A percentile compares a stretch with the other conserved stretches of the same genome.
These are phyloP conservation scores for Phrynosoma blainvillii DNA, from an alignment of 2,113 vertebrate species.

Conservation along the genomic window DNA sequence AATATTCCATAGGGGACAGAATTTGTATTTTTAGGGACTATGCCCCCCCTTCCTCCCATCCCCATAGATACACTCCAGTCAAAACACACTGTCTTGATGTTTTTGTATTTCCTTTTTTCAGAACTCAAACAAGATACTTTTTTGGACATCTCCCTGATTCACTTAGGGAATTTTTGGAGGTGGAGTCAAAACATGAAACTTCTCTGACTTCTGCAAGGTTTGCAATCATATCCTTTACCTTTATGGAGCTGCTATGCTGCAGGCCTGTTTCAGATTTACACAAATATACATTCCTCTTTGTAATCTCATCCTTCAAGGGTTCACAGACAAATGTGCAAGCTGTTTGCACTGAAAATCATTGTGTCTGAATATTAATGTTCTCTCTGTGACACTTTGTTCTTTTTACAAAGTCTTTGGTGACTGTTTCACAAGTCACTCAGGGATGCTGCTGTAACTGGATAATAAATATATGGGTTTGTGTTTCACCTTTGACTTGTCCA, in stretches of 20 bases:
- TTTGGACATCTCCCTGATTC: too few species aligned
- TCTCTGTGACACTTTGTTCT: not conserved
- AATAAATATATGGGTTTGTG: not conserved
- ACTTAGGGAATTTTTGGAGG: too few species aligned
- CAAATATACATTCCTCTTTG: not conserved
- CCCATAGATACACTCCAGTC: too few species aligned
- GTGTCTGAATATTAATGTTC: not conserved
- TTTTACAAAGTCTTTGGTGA: not conserved
- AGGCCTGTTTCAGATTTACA: not conserved
- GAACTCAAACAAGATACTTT: too few species aligned
- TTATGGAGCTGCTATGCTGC: not conserved
- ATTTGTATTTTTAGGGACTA: too few species aligned
- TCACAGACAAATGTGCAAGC: not conserved
- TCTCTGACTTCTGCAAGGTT: not conserved
- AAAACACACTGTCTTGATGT: too few species aligned
- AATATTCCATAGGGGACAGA: too few species aligned
- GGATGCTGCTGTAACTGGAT: not conserved
- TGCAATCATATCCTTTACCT: not conserved
- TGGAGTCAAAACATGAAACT: too few species aligned
- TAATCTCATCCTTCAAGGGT: not conserved
- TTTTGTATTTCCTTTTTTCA: too few species aligned
- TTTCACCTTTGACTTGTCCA: not conserved
- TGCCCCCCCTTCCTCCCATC: too few species aligned
- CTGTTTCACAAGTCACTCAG: not conserved
- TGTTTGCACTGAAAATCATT: not conserved